These are phyloP conservation scores for Albula glossodonta DNA, from an alignment of 2,113 vertebrate species.

Conservation along the genomic window DNA sequence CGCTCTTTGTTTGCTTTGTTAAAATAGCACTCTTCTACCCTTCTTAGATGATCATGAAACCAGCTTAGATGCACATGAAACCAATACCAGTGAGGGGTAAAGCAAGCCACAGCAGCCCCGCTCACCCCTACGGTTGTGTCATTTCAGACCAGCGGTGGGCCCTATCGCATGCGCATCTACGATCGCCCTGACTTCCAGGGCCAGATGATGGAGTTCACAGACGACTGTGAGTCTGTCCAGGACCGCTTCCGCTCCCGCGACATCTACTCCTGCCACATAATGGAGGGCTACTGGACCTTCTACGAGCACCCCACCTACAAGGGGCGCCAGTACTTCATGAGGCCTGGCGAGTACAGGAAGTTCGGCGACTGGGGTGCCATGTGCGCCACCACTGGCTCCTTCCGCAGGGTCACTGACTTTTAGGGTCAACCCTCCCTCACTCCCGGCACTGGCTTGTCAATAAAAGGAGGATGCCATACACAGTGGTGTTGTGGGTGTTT, in stretches of 20 bases:
- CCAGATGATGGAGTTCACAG: slow-evolving; percentile 63
- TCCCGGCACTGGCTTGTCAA: slow-evolving; percentile 38
- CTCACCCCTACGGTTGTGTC: background rate
- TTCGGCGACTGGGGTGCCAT: slow-evolving; percentile 62
- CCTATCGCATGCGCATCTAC: slow-evolving; percentile 61
- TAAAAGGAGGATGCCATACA: slow-evolving; percentile 26
- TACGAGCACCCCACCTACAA: slow-evolving; percentile 22
- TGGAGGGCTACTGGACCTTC: slow-evolving; percentile 66
- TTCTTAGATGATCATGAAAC: too few relatives aligned
- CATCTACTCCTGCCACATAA: slow-evolving; percentile 58
- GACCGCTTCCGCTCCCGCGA: slow-evolving; percentile 60
- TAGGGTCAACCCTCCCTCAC: slow-evolving; percentile 36
- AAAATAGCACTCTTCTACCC: too few relatives aligned
- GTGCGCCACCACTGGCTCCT: slow-evolving; percentile 61
- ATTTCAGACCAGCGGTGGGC: slow-evolving; percentile 58
- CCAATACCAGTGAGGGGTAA: too few relatives aligned
- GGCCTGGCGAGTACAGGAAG: slow-evolving; percentile 59
- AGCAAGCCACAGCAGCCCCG: too few relatives aligned
- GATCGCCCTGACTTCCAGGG: slow-evolving; percentile 64
- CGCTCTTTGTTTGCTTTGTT: too few relatives aligned
- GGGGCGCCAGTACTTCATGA: slow-evolving; percentile 42
- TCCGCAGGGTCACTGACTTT: slow-evolving; percentile 60
- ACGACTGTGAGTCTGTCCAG: slow-evolving; percentile 66
- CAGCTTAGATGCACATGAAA: too few relatives aligned
- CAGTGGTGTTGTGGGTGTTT: background rate